A percentile compares a stretch with the other conserved stretches of the same genome.
phyloP scores from a whole-genome alignment of 2,113 vertebrate species.

The Pseudorhombus dupliciocellatus region DNA sequence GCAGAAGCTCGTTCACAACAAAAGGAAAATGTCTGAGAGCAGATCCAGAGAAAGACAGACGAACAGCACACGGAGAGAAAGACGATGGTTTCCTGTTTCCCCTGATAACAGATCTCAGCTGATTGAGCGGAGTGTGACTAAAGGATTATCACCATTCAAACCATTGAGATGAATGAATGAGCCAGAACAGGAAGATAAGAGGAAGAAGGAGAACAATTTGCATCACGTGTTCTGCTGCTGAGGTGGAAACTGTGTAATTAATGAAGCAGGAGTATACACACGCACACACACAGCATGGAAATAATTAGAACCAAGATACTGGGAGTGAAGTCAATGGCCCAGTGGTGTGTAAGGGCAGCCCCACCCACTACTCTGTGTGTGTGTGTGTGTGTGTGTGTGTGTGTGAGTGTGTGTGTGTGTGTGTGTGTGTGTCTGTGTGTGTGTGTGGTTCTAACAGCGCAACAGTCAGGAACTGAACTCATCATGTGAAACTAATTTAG shows the following conservation, averaged over 20 bases:
- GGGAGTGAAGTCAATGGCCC: not conserved
- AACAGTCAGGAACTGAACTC: not conserved
- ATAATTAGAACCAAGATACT: slow-evolving; percentile 16
- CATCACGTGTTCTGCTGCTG: not conserved
- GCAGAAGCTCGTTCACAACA: too few species aligned
- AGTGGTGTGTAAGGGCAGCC: slow-evolving; percentile 14
- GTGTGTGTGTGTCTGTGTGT: not conserved
- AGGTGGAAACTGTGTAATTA: slow-evolving; percentile 42
- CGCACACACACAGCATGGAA: slow-evolving; percentile 3
- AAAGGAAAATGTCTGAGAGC: not conserved
- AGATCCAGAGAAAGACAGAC: slow-evolving; percentile 9
- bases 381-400: slow-evolving; percentile 8
- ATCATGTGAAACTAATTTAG: not conserved
- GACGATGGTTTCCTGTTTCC: not conserved
- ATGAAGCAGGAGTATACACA: slow-evolving; percentile 19
- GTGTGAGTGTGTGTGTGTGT: slow-evolving; percentile 2
- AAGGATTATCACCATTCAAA: not conserved
- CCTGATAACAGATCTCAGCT: not conserved
- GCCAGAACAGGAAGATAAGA: slow-evolving; percentile 6
- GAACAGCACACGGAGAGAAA: not conserved
- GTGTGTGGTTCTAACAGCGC: not conserved
- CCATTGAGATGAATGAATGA: not conserved
- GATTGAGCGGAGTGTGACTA: not conserved
- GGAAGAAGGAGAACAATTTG: slow-evolving; percentile 14
- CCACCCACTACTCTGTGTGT: not conserved